Percentiles rank a stretch among this genome's conserved stretches.
Evolutionary conservation across 2,797 vertebrate species (phyloP).

Genomic region (Antennarius maculatus): DNA sequence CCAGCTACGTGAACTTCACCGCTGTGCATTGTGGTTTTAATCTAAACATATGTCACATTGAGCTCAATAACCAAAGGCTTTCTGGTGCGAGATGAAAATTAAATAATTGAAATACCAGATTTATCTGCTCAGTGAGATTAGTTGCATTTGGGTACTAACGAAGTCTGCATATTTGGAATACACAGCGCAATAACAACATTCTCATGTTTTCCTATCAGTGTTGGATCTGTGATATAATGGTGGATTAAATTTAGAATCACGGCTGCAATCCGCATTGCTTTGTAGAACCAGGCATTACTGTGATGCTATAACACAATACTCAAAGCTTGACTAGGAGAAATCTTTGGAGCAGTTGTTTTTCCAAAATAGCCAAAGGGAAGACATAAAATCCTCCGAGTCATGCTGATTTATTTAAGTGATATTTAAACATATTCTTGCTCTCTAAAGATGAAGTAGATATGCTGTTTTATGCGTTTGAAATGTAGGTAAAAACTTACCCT

Average conservation of each 20-base stretch:
- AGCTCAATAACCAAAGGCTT: too few relatives aligned
- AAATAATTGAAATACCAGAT: too few relatives aligned
- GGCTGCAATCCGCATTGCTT: background rate
- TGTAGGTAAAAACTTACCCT: background rate
- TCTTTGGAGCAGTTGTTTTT: conserved; percentile 26
- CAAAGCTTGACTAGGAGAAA: conserved; percentile 6
- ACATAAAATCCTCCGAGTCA: conserved; percentile 28
- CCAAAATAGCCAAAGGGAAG: conserved; percentile 28
- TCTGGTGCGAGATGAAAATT: too few relatives aligned
- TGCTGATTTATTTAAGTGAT: conserved; percentile 8
- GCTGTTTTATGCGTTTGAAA: conserved; percentile 20
- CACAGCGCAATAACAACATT: too few relatives aligned
- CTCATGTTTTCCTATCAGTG: background rate
- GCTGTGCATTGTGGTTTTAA: too few relatives aligned
- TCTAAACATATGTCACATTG: too few relatives aligned
- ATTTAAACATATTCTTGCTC: conserved; percentile 19
- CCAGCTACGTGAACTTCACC: too few relatives aligned
- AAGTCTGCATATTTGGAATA: too few relatives aligned
- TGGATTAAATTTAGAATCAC: background rate
- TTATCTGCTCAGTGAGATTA: too few relatives aligned
- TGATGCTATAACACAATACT: conserved; percentile 6
- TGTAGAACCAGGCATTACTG: background rate
- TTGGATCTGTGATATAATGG: background rate
- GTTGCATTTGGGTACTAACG: too few relatives aligned
- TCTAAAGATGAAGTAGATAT: conserved; percentile 1